phyloP scores from a whole-genome alignment of 2,113 vertebrate genomes.

The Cisticola juncidis region DNA sequence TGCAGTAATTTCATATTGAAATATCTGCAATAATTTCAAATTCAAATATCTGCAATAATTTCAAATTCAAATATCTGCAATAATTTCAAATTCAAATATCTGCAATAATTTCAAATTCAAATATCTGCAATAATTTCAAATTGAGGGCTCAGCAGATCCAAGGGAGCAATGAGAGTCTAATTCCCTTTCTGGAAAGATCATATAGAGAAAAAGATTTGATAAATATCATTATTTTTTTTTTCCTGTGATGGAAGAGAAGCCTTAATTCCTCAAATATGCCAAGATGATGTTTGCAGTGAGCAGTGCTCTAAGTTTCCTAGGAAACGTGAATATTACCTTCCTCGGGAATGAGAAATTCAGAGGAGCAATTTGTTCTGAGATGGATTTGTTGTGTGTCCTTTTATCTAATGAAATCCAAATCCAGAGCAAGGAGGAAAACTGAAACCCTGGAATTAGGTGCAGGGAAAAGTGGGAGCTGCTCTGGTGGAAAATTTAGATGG shows the following conservation, averaged over 20 bases:
- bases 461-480: background rate
- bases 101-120: background rate
- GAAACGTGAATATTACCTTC: background rate
- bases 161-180: background rate
- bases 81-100: background rate
- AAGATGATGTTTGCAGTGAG: background rate
- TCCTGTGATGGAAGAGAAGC: background rate
- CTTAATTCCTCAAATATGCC: background rate
- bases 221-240: background rate
- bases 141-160: background rate
- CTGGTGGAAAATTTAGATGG: background rate
- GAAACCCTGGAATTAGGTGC: rapidly evolving
- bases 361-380: background rate
- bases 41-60: background rate
- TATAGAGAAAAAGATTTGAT: background rate
- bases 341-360: background rate
- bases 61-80: background rate
- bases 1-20: rapidly evolving
- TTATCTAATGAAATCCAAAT: background rate
- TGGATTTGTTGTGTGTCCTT: background rate
- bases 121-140: background rate
- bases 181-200: background rate
- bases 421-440: background rate
- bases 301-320: background rate
- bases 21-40: too few relatives aligned